Base-by-base conservation (phyloP, 2,113 vertebrate species). In the Anarhynchus alexandrinus region DNA sequence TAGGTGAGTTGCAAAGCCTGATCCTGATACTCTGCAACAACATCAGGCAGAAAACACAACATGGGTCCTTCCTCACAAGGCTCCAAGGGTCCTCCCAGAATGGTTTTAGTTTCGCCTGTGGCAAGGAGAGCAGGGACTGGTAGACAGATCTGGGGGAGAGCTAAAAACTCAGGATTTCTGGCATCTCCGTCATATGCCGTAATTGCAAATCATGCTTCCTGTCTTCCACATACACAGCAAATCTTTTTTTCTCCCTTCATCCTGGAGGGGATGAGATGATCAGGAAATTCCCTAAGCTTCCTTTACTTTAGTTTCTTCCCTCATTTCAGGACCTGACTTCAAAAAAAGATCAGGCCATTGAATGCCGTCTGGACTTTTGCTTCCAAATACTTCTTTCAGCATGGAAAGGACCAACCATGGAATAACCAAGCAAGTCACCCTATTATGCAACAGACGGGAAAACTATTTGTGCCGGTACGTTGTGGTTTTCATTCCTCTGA, bases 401-500 rank as follows among this genome's bases (percentile, higher is more conserved):
- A 61, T 49, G 43, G 86, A 73, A 83, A 84, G 47, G 65, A 64
- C 34, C 82, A 94, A 59, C 9, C 29, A 86, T 57, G 34, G 72
- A 94, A 90, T 36, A 96, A 84, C 36, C 61, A 87, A 91, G 71
- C 32, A 90, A 94, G 36, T 76, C 57, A 42, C 9, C 47, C 65
- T 79, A 15, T 87, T 97, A 96, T 61, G 81, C 94, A 94, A 93
- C 32, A 94, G 81, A 83, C 1, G 7, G 65, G 64, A 85, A 91
- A 96, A 89, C 43, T 91, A 64, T 94, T 85, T 87, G 86, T 87
- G 73, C 45, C 5, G 27, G 34, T 65, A 67, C 11, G 1, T 9
- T n/a, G 71, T 82, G 58, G 86, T 93, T 83, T 93, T 90, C 92
- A 85, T 90, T 95, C 62, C 78, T 97, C 78, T 94, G 86, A 87